phyloP scores from a whole-genome alignment of 1,140 invertebrate species.

The Caenorhabditis elegans region DNA sequence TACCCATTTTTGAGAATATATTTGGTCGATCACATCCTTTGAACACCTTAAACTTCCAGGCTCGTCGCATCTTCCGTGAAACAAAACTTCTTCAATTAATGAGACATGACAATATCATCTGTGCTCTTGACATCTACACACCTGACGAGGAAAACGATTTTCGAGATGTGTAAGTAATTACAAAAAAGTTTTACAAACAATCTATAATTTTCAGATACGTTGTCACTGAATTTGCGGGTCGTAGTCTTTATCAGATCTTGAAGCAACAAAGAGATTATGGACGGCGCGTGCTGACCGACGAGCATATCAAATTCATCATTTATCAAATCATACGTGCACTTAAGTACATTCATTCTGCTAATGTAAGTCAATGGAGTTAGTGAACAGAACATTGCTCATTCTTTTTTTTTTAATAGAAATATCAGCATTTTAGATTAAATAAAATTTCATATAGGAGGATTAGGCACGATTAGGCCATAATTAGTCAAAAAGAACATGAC shows the following conservation, averaged over 20 bases:
- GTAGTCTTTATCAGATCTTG: constrained; percentile 54
- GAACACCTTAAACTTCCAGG: constrained; percentile 42
- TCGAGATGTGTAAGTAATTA: constrained; percentile 58
- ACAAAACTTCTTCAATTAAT: constrained; percentile 62
- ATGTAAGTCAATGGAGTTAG: constrained; percentile 53
- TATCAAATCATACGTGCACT: constrained; percentile 63
- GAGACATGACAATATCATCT: constrained; percentile 62
- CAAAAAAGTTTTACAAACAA: background rate
- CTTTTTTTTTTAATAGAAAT: no score
- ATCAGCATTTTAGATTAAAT: no score
- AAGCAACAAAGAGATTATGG: constrained; percentile 51
- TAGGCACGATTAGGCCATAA: no score
- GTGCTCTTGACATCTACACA: constrained; percentile 62
- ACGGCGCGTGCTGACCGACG: constrained; percentile 49
- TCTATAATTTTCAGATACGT: constrained; percentile 57
- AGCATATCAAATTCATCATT: constrained; percentile 61
- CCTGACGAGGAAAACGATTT: constrained; percentile 55
- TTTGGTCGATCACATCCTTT: no score
- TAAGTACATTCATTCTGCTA: constrained; percentile 65
- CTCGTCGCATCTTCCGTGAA: constrained; percentile 61
- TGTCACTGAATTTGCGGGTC: constrained; percentile 61
- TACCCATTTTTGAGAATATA: no score
- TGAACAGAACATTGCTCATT: no score
- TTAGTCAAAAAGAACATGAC: no score
- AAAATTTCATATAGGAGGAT: no score